phyloP scores from a whole-genome alignment of 2,113 vertebrate genomes.

The Athene noctua region DNA sequence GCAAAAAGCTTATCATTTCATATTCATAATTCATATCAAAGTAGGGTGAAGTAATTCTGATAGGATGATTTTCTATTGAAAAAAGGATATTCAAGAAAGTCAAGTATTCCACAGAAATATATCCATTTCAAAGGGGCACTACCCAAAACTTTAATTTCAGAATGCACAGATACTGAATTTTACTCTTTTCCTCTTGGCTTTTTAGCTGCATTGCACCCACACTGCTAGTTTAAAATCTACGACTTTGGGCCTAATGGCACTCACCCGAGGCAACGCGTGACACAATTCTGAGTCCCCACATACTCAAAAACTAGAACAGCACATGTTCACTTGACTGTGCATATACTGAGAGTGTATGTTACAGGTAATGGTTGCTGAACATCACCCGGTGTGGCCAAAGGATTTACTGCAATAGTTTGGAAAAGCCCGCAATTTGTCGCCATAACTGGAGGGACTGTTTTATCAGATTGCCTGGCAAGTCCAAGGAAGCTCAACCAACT shows the following conservation, averaged over 20 bases:
- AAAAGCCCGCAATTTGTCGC: neutral
- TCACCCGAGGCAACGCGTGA: fast-evolving
- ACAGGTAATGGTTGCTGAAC: neutral
- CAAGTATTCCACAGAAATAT: neutral
- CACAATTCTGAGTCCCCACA: fast-evolving
- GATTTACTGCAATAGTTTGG: neutral
- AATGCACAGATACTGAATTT: fast-evolving
- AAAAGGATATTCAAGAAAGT: neutral
- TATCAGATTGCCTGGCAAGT: neutral
- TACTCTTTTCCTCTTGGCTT: neutral
- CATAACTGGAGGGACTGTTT: neutral
- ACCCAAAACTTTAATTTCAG: neutral
- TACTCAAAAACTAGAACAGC: neutral
- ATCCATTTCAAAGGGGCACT: neutral
- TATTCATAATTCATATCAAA: neutral
- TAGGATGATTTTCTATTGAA: neutral
- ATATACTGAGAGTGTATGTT: fast-evolving
- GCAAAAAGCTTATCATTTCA: neutral
- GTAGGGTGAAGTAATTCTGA: neutral
- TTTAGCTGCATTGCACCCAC: neutral
- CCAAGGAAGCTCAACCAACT: neutral
- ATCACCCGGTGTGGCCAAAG: fast-evolving
- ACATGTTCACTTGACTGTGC: fast-evolving
- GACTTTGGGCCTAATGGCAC: neutral
- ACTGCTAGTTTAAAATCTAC: neutral